Evolutionary conservation across 2,797 vertebrate genomes (phyloP), one percentile per base, ranked within the genome.

Genomic region (Pipistrellus pygmaeus): DNA sequence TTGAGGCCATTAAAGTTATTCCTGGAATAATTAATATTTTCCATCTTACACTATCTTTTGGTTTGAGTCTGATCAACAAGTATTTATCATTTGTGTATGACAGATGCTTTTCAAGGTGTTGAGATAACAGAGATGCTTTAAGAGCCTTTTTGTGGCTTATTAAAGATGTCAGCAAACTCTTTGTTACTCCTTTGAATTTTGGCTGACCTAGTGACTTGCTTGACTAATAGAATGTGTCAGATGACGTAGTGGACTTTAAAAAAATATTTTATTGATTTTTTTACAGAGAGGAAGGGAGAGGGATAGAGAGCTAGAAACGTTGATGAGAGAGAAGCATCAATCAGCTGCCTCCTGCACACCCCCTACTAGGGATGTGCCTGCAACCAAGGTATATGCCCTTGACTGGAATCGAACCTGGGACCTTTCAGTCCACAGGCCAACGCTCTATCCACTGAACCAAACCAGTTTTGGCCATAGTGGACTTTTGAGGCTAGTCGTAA

Each of bases 51-150:
- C 1, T 83, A 18, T 38, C 30, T 35, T 15, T 90, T 77, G 73
- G 55, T 71, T 93, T 89, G 69, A 85, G 30, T 82, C 17, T 90
- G 15, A 30, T 66, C 76, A 85, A 83, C 21, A 93, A 71, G 69
- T 86, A 80, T 57, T 89, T 94, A 71, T 73, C 73, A 53, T 84
- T 89, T 64, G 44, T 44, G 5, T 84, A 30, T 80, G 17, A 4
- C 69, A 73, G 48, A 69, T 71, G 18, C 15, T 83, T 66, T 18
- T 73, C 25, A 21, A 94, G 30, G 6, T 91, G 11, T 53, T 85
- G 53, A 85, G 25, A 71, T 13, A 12, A 48, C n/a, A 77, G n/a
- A 69, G n/a, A 62, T 73, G 27, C 71, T 64, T 86, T 51, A 71
- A 64, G 27, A 48, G 15, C 18, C 12, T 48, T 4, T 53, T 30